Conservation (phyloP, 1,140 invertebrate genomes). For the Fopius arisanus region DNA sequence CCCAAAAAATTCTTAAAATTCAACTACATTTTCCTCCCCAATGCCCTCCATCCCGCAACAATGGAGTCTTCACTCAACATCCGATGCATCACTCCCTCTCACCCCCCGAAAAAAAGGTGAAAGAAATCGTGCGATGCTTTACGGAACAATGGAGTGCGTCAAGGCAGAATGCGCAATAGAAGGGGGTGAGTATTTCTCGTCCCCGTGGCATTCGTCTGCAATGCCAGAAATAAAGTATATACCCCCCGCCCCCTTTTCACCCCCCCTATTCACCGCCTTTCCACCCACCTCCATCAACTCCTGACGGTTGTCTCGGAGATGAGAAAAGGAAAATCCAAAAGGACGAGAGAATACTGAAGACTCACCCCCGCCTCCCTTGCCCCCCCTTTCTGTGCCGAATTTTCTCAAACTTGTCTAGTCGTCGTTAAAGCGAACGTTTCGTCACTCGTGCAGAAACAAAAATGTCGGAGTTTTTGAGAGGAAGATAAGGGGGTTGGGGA, state of each 20-base stretch:
- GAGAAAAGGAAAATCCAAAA: conserved; percentile 3
- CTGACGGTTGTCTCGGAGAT: conserved; percentile 2
- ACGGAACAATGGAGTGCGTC: conserved; percentile 10
- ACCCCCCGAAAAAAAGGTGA: neutral
- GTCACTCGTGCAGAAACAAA: conserved; percentile 12
- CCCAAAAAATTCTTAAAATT: neutral
- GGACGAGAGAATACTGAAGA: neutral
- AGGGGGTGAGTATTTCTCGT: neutral
- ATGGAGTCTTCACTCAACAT: neutral
- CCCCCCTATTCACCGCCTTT: neutral
- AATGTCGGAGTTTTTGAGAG: neutral
- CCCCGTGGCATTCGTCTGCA: neutral
- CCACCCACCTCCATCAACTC: neutral
- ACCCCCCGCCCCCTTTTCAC: neutral
- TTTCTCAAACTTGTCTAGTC: neutral
- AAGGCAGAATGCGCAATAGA: neutral
- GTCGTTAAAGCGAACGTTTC: conserved; percentile 11
- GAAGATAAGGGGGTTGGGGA: neutral
- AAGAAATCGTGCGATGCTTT: conserved; percentile 1
- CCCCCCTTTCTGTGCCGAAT: neutral
- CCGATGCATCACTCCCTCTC: neutral
- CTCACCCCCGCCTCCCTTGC: neutral
- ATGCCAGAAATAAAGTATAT: conserved; percentile 9
- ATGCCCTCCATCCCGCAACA: neutral
- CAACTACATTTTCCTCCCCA: neutral